Percentiles rank a stretch among this genome's conserved stretches.
Evolutionary conservation across 35 echinoderm and acorn worm species (phyloP).

Genomic region (Ptychodera flava): DNA sequence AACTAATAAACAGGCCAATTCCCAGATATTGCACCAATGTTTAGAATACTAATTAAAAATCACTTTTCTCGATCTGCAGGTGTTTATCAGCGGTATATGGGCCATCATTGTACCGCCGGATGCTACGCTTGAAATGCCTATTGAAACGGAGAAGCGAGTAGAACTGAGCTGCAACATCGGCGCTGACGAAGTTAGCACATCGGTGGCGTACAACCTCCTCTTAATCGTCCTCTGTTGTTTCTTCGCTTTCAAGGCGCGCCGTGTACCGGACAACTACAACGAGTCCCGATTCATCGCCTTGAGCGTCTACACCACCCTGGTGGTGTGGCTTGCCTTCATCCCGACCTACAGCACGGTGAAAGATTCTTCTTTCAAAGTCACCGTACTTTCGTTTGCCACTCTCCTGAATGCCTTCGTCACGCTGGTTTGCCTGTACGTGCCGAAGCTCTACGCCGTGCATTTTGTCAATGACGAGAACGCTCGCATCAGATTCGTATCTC

Average conservation of each 20-base stretch:
- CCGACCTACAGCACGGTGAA: constrained; percentile 1
- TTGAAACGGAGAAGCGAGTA: constrained; percentile 7
- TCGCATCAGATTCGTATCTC: neutral
- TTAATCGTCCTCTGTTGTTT: constrained; percentile 24
- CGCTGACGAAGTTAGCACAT: constrained; percentile 27
- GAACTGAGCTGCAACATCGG: constrained; percentile 36
- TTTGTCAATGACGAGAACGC: constrained; percentile 27
- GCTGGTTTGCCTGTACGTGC: constrained; percentile 46
- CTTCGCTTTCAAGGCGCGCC: constrained; percentile 16
- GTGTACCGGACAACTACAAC: constrained; percentile 31
- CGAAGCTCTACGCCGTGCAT: constrained; percentile 57
- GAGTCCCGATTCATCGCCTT: constrained; percentile 26
- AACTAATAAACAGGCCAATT: too few relatives aligned
- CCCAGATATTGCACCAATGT: too few relatives aligned
- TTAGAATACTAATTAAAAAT: too few relatives aligned
- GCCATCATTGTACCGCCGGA: constrained; percentile 21
- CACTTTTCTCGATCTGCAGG: too few relatives aligned
- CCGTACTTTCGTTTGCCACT: constrained; percentile 39
- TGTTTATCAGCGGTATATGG: constrained; percentile 39
- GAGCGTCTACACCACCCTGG: constrained; percentile 9
- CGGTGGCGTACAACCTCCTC: constrained; percentile 21
- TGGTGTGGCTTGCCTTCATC: constrained; percentile 13
- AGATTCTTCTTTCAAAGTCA: constrained; percentile 28
- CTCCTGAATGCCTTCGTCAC: constrained; percentile 48
- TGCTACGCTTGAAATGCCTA: neutral